A percentile compares a stretch with the other conserved stretches of the same genome.
Evolutionary conservation across 2,797 vertebrate genomes (phyloP).

Genomic region (Acanthurus lineatus): DNA sequence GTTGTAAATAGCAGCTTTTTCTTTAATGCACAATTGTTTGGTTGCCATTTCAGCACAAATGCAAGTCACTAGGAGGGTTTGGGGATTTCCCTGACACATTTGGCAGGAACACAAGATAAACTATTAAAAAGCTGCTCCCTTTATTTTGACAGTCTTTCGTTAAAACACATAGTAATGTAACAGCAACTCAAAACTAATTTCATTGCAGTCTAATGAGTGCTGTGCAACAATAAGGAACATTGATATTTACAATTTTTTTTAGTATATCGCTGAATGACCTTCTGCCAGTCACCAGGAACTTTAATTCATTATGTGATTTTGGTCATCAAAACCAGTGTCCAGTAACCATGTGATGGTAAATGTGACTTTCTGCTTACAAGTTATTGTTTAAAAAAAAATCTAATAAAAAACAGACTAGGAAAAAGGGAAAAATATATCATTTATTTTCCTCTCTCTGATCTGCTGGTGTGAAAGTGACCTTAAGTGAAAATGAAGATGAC

Average conservation of each 20-base stretch:
- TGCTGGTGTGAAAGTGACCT: constrained; percentile 7
- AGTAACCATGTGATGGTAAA: background rate
- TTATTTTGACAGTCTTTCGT: background rate
- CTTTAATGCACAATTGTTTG: background rate
- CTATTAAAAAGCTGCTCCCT: background rate
- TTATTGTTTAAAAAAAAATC: background rate
- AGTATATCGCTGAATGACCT: background rate
- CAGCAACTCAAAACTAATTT: no score
- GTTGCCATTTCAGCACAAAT: background rate
- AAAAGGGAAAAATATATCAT: background rate
- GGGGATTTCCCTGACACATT: background rate
- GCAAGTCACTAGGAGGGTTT: background rate
- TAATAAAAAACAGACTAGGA: background rate
- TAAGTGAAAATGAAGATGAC: background rate
- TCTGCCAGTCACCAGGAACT: background rate
- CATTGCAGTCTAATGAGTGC: no score
- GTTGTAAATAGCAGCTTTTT: background rate
- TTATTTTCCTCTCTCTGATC: background rate
- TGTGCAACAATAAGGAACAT: background rate
- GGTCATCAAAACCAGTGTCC: no score
- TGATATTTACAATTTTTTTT: background rate
- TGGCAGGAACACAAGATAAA: no score
- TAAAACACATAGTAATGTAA: background rate
- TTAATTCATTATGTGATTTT: background rate
- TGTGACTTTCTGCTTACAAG: no score